Conservation (phyloP, 2,113 vertebrate genomes). For the Amblyopsis rosae region DNA sequence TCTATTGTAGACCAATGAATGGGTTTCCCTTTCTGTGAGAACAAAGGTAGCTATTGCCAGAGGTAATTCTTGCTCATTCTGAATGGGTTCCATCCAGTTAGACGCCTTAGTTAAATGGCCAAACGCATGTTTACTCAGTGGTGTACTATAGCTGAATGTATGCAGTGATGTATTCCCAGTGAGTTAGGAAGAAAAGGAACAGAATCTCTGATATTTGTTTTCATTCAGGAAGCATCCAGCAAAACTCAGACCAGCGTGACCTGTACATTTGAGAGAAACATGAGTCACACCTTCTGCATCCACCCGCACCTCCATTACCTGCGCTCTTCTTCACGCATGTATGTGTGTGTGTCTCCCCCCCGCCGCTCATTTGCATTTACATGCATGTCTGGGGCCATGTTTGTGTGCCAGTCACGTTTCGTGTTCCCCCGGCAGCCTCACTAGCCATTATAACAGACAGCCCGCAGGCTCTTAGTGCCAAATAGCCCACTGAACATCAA, state of each 20-base stretch:
- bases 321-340: neutral
- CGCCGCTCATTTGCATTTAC: constrained; percentile 22
- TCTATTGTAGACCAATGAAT: neutral
- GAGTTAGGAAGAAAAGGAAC: no score
- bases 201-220: no score
- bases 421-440: no score
- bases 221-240: no score
- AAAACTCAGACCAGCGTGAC: no score
- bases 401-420: neutral
- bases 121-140: constrained; percentile 38
- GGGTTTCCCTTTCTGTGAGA: constrained; percentile 17
- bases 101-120: constrained; percentile 28
- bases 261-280: neutral
- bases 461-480: constrained; percentile 30
- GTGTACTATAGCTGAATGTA: constrained; percentile 16
- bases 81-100: constrained; percentile 24
- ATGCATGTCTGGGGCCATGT: constrained; percentile 1
- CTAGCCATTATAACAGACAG: no score
- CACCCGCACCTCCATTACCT: no score
- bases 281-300: neutral
- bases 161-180: no score
- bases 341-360: constrained; percentile 15
- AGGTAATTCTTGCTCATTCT: constrained; percentile 29
- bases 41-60: constrained; percentile 27
- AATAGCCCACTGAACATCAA: constrained; percentile 46